Evolutionary conservation across 2,888 invertebrate genomes (phyloP).

Genomic region (Hypolimnas misippus): DNA sequence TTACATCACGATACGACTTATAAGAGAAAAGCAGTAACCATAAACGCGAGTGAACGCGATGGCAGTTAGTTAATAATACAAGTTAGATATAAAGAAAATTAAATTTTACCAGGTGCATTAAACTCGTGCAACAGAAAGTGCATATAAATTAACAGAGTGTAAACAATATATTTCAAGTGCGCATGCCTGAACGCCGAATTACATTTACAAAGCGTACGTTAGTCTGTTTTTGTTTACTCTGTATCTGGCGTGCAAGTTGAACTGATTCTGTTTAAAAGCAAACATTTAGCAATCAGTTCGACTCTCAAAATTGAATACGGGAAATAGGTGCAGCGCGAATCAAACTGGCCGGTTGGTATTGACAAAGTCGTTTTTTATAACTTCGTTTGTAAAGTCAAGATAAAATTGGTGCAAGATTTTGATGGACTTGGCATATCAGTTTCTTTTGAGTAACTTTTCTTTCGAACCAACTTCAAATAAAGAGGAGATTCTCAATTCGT

Average conservation of each 20-base stretch:
- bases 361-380: slow-evolving; percentile 38
- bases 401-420: too few species aligned
- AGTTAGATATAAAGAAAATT: neutral
- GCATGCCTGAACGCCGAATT: neutral
- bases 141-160: neutral
- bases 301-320: slow-evolving; percentile 38
- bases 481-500: too few species aligned
- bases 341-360: slow-evolving; percentile 49
- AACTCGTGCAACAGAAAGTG: slow-evolving; percentile 13
- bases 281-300: slow-evolving; percentile 44
- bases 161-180: slow-evolving; percentile 1
- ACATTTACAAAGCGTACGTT: slow-evolving; percentile 3
- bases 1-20: too few species aligned
- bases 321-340: slow-evolving; percentile 45
- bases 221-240: slow-evolving; percentile 18
- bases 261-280: slow-evolving; percentile 39
- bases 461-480: too few species aligned
- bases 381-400: too few species aligned
- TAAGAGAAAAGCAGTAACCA: too few species aligned
- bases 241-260: slow-evolving; percentile 23
- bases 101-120: slow-evolving; percentile 25
- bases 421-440: too few species aligned
- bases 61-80: too few species aligned
- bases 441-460: neutral
- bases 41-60: too few species aligned